Evolutionary conservation across 2,888 invertebrate genomes (phyloP).

Genomic region (Dynastes maya): DNA sequence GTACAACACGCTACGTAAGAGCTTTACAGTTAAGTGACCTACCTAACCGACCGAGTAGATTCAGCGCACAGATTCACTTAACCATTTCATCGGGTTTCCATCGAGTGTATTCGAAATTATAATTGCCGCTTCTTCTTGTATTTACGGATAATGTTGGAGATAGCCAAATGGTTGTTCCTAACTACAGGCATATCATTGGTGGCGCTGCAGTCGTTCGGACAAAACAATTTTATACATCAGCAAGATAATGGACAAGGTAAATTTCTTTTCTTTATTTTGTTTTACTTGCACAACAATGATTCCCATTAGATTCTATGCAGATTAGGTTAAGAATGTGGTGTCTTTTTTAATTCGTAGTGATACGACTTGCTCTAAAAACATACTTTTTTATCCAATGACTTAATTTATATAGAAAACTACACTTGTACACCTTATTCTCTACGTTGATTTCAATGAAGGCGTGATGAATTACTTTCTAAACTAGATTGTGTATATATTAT

Average conservation of each 20-base stretch:
- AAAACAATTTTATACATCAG: conserved; percentile 58
- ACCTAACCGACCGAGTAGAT: conserved; percentile 51
- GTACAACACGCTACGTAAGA: conserved; percentile 42
- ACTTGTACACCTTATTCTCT: too few relatives aligned
- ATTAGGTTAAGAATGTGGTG: too few relatives aligned
- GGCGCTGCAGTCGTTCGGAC: conserved; percentile 75
- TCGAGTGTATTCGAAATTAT: conserved; percentile 40
- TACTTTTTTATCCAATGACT: too few relatives aligned
- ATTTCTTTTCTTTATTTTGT: conserved; percentile 50
- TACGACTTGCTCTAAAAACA: too few relatives aligned
- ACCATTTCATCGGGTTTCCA: conserved; percentile 31
- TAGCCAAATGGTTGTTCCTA: conserved; percentile 74
- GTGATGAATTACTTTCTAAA: too few relatives aligned
- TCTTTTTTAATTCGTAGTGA: too few relatives aligned
- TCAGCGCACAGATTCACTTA: conserved; percentile 6
- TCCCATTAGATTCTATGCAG: too few relatives aligned
- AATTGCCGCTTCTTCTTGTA: conserved; percentile 19
- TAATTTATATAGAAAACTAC: too few relatives aligned
- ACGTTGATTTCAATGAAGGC: too few relatives aligned
- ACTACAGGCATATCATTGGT: conserved; percentile 71
- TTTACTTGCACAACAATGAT: neutral
- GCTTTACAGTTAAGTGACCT: conserved; percentile 63
- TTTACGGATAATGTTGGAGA: conserved; percentile 27
- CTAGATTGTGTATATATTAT: too few relatives aligned
- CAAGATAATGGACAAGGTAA: conserved; percentile 67